Evolutionary conservation across 2,888 invertebrate species (phyloP), one percentile per base, ranked within the genome.

Genomic region (Sarcophaga rosellei): DNA sequence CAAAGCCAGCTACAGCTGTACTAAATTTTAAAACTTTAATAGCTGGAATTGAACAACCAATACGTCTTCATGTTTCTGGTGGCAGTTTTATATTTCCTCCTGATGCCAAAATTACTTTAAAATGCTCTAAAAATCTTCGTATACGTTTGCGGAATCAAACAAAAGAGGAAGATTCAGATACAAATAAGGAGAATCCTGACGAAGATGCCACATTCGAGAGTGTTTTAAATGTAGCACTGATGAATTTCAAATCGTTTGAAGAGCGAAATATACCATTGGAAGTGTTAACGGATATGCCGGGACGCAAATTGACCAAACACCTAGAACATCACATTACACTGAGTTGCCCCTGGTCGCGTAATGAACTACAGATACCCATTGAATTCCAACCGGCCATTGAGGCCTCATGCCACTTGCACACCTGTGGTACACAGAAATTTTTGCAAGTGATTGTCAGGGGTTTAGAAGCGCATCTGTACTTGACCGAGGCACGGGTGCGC

Each of bases 381-480:
- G 95, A 96, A 90, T 98, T 98, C 93, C 95, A 96, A 11, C 96
- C 98, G 0, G 98, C 98, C 0, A 95, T 99, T 92, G 95, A 95
- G 89, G 95, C 97, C 0, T 95, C 95, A 1, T 97, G 97, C 94
- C 95, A 97, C 76, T 94, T 99, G 17, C 96, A 98, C 85, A 98
- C 98, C 0, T 96, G 97, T 1, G 95, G 96, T 89, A 95, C 95
- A n/a, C 94, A 97, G 88, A 98, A 98, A 93, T 98, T 97, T 90
- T 92, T 98, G 21, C 97, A 98, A 92, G 95, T 98, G 44, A 94
- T 95, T 59, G 94, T 96, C 4, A 95, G 95, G 6, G 96, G 96
- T 35, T 93, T 94, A 2, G 92, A 94, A 85, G 91, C 94, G n/a
- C 93, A 94, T 88, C 93, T 95, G 87, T 89, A 91, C 57, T 90